These are phyloP conservation scores for Hylia prasina DNA, from an alignment of 2,113 vertebrate genomes.

Conservation along the genomic window DNA sequence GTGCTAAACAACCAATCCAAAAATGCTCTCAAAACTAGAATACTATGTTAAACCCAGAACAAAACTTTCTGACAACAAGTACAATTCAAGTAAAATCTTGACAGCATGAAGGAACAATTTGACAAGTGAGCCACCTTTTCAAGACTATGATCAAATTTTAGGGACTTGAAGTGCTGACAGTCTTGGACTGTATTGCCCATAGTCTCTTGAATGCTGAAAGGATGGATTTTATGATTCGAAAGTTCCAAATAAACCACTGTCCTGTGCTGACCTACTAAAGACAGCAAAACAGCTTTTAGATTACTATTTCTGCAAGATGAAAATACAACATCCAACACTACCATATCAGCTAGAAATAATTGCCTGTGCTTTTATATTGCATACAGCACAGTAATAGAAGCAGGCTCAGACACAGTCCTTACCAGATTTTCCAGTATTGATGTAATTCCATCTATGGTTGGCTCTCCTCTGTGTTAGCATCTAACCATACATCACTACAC, in stretches of 20 bases:
- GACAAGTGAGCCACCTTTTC: background rate
- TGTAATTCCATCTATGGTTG: background rate
- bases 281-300: background rate
- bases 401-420: background rate
- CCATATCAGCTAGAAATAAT: background rate
- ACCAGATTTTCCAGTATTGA: background rate
- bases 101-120: background rate
- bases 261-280: background rate
- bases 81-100: background rate
- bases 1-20: background rate
- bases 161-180: background rate
- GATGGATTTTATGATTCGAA: background rate
- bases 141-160: background rate
- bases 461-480: background rate
- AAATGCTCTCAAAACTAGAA: background rate
- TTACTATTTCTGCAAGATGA: background rate
- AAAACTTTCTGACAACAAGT: background rate
- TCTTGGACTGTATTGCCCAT: background rate
- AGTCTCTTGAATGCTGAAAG: background rate
- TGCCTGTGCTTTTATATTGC: background rate
- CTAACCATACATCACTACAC: background rate
- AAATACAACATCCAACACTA: background rate
- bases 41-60: background rate
- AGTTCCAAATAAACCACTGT: background rate
- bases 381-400: background rate